Percentiles rank a stretch among this genome's conserved stretches.
These are phyloP conservation scores for Platalea minor DNA, from an alignment of 2,797 vertebrate species.

Conservation along the genomic window DNA sequence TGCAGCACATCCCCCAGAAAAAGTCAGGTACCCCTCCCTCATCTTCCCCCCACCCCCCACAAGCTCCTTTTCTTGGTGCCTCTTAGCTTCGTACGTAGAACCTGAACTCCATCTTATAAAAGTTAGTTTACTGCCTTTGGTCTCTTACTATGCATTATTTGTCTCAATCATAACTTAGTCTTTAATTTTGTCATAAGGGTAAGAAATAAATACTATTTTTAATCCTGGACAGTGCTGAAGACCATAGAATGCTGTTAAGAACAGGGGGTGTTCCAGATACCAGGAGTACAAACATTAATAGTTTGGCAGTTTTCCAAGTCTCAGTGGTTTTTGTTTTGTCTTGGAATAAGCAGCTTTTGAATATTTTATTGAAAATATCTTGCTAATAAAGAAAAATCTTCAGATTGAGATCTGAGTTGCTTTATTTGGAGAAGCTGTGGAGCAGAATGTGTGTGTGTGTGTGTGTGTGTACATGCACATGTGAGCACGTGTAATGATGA, in stretches of 20 bases:
- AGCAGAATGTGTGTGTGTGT: background rate
- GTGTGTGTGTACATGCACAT: rapidly evolving
- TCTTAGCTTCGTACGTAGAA: background rate
- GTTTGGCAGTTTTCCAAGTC: background rate
- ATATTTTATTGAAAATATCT: background rate
- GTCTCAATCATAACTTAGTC: background rate
- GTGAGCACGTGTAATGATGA: background rate
- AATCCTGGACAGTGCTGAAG: background rate
- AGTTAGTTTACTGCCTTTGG: background rate
- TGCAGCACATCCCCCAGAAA: background rate
- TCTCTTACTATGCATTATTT: background rate
- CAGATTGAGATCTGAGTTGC: background rate
- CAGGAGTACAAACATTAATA: background rate
- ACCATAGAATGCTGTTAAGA: background rate
- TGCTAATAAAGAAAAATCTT: background rate
- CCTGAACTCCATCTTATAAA: background rate
- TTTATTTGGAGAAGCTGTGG: background rate
- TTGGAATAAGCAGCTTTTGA: background rate
- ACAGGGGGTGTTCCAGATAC: background rate
- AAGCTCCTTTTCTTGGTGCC: background rate
- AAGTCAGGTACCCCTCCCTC: background rate
- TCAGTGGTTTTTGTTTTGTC: background rate
- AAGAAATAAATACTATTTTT: background rate
- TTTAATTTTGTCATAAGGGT: background rate
- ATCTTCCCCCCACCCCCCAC: background rate